phyloP scores from a whole-genome alignment of 2,113 vertebrate species.

The Geococcyx californianus region DNA sequence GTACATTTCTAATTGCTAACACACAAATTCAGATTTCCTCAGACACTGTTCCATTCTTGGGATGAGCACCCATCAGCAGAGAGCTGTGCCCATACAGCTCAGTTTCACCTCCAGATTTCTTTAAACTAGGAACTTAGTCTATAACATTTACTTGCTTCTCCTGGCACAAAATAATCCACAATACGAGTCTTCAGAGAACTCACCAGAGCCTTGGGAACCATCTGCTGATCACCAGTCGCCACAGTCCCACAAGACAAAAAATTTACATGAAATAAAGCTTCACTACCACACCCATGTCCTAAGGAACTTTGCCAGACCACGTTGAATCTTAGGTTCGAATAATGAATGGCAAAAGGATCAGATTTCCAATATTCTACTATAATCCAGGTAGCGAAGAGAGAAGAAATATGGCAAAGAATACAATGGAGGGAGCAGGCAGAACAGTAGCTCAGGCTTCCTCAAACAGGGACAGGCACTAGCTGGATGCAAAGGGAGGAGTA shows the following conservation, averaged over 20 bases:
- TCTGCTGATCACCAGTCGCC: not conserved
- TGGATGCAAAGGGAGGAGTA: not conserved
- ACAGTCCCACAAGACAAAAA: not conserved
- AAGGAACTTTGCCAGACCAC: not conserved
- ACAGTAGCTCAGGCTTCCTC: not conserved
- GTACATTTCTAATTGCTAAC: not conserved
- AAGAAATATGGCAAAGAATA: not conserved
- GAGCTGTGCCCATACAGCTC: not conserved
- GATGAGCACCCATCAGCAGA: not conserved
- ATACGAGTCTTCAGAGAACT: not conserved
- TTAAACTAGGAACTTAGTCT: not conserved
- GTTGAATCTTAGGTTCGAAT: not conserved
- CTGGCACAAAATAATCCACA: not conserved
- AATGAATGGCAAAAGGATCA: not conserved
- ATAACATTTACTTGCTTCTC: not conserved
- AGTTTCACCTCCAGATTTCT: not conserved
- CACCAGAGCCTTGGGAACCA: not conserved
- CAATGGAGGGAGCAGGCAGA: not conserved
- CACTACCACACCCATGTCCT: accelerated
- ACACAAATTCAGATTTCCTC: not conserved
- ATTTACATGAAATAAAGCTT: not conserved
- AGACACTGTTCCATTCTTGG: not conserved
- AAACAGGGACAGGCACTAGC: not conserved
- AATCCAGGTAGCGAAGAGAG: not conserved
- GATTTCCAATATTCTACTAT: not conserved